Base-by-base conservation (phyloP, 1,140 invertebrate species). In the Drosophila tropicalis region DNA sequence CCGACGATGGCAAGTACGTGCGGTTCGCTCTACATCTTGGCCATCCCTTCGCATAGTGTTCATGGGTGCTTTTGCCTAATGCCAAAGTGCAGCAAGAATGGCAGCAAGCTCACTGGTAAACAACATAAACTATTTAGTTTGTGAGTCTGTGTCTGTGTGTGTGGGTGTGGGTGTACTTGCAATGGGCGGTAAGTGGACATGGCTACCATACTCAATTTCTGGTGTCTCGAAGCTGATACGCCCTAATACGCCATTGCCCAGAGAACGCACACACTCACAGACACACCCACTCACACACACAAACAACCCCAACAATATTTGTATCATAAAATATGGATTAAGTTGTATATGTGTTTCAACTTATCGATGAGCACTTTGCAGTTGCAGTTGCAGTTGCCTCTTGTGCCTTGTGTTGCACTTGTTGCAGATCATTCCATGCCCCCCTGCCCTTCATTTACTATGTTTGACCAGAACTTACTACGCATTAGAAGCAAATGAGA, bases 81-180 rank as follows among this genome's bases (percentile, higher is more conserved):
- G 80, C 80, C 81, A 83, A 83, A 83, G 81, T 83, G 81, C 81
- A 78, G 80, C 60, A 64, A 61, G 54, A 71, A 56, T 54, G 54
- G 63, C 76, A 64, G 36, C 36, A 64, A 79, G 71, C 56, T 72
- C 68, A 47, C 67, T 76, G 80, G 80, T 79, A 83, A 83, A 83
- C 76, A 83, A 83, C 81, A 84, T 83, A 83, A 84, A 83, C 81
- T 83, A 83, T 83, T 83, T 84, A 79, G 81, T 83, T 55, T 54
- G 65, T 67, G 76, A 60, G 78, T 32, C 41, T 39, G 40, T 62
- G 61, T 39, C 5, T 1, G 2, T 25, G 25, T 25, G 25, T 1
- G 25, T 29, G 29, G 5, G 29, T 29, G 29, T 29, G 29, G 5
- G 29, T 29, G 29, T 29, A 29, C 29, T 29, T 29, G 3, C 36